A percentile compares a stretch with the other conserved stretches of the same genome.
Evolutionary conservation across 2,113 vertebrate species (phyloP).

Genomic region (Dicaeum eximium): DNA sequence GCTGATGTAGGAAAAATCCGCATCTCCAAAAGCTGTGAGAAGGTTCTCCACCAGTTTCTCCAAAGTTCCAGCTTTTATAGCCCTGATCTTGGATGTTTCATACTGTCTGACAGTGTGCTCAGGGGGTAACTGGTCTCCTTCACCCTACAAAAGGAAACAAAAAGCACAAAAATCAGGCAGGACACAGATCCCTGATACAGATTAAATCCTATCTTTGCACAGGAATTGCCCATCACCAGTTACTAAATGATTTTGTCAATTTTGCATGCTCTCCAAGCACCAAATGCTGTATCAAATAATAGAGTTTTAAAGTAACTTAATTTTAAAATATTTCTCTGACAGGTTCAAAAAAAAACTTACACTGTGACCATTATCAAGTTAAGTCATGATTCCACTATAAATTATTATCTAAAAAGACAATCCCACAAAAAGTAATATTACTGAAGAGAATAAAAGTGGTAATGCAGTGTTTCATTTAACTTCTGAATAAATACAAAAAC

Average conservation of each 20-base stretch:
- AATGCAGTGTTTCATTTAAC: neutral
- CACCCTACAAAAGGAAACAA: conserved; percentile 69
- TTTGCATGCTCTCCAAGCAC: neutral
- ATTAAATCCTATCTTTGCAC: neutral
- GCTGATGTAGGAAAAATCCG: conserved; percentile 93
- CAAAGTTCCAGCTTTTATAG: conserved; percentile 90
- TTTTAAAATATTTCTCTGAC: neutral
- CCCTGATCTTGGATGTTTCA: conserved; percentile 93
- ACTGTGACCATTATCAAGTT: neutral
- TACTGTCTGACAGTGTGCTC: conserved; percentile 91
- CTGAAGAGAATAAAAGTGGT: neutral
- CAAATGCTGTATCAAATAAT: neutral
- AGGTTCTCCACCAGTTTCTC: conserved; percentile 95
- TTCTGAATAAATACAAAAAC: neutral
- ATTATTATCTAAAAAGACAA: neutral
- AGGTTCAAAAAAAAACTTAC: neutral
- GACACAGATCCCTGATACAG: neutral
- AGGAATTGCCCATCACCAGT: neutral
- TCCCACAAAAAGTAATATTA: neutral
- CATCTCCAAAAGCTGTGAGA: conserved; percentile 89
- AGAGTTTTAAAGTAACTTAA: neutral
- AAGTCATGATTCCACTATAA: neutral
- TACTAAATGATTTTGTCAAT: neutral
- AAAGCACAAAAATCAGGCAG: neutral
- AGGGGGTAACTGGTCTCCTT: conserved; percentile 87